A percentile compares a stretch with the other conserved stretches of the same genome.
Evolutionary conservation across 2,797 vertebrate genomes (phyloP).

Genomic region (Acanthiza pusilla): DNA sequence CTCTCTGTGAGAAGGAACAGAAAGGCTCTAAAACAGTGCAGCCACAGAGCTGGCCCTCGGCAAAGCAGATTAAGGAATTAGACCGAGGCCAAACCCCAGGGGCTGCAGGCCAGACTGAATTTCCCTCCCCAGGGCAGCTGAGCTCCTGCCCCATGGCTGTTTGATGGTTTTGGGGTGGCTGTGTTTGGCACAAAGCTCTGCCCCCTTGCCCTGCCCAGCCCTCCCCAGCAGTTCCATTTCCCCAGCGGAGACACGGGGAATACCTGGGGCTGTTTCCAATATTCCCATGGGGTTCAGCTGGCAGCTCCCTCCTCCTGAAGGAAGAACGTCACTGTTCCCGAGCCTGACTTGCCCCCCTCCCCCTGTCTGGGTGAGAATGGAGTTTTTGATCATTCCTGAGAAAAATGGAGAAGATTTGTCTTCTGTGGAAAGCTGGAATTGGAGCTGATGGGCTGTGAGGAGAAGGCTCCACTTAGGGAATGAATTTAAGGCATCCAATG

Average conservation of each 20-base stretch:
- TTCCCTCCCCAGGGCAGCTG: background rate
- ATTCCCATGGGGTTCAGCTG: background rate
- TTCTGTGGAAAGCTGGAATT: background rate
- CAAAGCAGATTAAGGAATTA: slow-evolving; percentile 64
- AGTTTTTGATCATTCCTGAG: background rate
- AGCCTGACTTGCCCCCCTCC: background rate
- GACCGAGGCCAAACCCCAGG: background rate
- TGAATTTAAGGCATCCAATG: accelerated
- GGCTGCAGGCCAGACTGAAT: background rate
- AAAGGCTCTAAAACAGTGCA: no score
- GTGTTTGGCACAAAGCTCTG: background rate
- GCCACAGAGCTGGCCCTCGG: background rate
- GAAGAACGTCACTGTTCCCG: accelerated
- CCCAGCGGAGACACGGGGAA: background rate
- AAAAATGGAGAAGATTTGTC: background rate
- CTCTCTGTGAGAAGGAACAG: no score
- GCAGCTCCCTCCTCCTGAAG: background rate
- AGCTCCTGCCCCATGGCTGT: background rate
- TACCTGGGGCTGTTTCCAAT: accelerated
- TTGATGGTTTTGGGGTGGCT: background rate
- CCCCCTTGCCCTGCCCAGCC: background rate
- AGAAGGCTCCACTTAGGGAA: background rate
- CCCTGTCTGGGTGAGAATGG: background rate
- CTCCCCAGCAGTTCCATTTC: background rate
- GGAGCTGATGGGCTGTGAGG: background rate